Evolutionary conservation across 2,888 invertebrate species (phyloP).

Genomic region (Aphodius granarius): DNA sequence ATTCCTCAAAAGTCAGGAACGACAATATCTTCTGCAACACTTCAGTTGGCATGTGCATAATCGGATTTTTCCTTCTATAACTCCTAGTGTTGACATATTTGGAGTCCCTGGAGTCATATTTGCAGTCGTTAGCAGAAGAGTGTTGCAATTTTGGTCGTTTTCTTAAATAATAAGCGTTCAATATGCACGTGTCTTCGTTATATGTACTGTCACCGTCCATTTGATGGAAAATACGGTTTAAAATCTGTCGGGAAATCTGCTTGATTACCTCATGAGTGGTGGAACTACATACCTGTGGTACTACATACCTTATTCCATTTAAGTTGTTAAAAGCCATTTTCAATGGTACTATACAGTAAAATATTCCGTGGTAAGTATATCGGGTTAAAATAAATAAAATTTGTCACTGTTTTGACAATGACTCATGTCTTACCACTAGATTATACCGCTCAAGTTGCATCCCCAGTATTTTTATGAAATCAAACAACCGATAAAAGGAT

Average conservation of each 20-base stretch:
- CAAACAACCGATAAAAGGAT: background rate
- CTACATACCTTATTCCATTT: background rate
- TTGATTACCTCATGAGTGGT: background rate
- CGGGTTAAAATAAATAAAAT: background rate
- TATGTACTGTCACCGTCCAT: background rate
- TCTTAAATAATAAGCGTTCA: background rate
- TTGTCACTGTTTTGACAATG: background rate
- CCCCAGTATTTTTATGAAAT: too few species aligned
- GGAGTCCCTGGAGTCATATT: too few species aligned
- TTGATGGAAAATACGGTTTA: background rate
- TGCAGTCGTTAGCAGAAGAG: slow-evolving; percentile 42
- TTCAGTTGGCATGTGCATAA: slow-evolving; percentile 45
- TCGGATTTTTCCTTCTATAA: slow-evolving; percentile 40
- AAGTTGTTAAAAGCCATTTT: slow-evolving; percentile 1
- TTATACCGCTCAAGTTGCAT: too few species aligned
- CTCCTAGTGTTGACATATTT: slow-evolving; percentile 18
- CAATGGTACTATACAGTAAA: background rate
- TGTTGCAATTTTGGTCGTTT: background rate
- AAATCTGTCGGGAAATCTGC: too few species aligned
- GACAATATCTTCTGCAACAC: slow-evolving; percentile 43
- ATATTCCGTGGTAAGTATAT: background rate
- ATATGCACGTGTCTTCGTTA: background rate
- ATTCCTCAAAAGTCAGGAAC: slow-evolving; percentile 42
- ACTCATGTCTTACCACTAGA: background rate
- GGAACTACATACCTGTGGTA: background rate